Base-by-base conservation (phyloP, 2,888 invertebrate genomes). In the Epistrophe grossulariae region DNA sequence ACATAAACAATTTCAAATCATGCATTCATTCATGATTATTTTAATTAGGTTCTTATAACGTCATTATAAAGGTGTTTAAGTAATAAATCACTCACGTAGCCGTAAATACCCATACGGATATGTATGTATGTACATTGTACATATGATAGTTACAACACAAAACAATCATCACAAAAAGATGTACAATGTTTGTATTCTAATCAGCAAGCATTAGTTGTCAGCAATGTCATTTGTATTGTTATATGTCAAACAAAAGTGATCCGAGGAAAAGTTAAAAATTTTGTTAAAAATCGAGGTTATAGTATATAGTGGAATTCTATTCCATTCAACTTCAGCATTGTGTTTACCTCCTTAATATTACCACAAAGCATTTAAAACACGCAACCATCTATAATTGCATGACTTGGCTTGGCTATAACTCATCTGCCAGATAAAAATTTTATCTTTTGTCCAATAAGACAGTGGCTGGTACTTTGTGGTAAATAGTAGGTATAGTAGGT, bases 331-430 rank as follows among this genome's bases (percentile, higher is more conserved):
- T 15, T 50, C n/a, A 19, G 17, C 17, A 17, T 48, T 71, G 48
- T 79, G 31, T 83, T 62, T 55, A 45, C 15, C 24, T 48, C 13
- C 38, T 3, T 28, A 40, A 55, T 50, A 11, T 50, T 50, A 0
- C 31, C 6, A 13, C 13, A 19, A 28, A 48, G 40, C 38, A 71
- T 28, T 52, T 52, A 24, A 2, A 17, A 66, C 31, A 71, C 55
- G 45, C 48, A 71, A 64, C 45, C 43, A 57, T 19, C 73, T 31
- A 55, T 62, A 84, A 84, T 81, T 72, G 76, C 57, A 60, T 81
- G 77, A 78, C 74, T 82, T 71, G 31, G 15, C 57, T 24, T 38
- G 70, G 64, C 48, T 43, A 82, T 85, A 79, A 85, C 70, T 82
- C 78, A 82, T 71, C 35, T 52, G 50, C 2, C 71, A n/a, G 60